Conservation (phyloP, 2,797 vertebrate species). For the Chiloscyllium punctatum region DNA sequence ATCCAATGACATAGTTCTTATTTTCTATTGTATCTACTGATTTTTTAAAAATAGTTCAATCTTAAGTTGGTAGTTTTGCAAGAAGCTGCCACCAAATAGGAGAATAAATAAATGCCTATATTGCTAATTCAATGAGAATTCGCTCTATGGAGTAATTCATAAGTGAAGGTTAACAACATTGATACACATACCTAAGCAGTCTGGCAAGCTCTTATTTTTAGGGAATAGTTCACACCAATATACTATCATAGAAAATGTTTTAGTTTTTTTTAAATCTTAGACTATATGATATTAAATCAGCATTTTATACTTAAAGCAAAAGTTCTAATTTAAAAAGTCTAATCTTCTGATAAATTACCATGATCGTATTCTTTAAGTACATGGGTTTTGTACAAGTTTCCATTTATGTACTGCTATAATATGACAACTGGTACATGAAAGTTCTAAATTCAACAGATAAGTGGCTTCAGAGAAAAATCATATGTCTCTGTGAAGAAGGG, state of each 20-base stretch:
- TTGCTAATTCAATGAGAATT: background rate
- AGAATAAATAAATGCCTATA: background rate
- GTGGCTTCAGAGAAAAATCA: background rate
- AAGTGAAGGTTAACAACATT: background rate
- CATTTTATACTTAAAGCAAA: background rate
- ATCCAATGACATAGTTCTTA: background rate
- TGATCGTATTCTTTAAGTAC: background rate
- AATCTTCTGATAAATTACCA: background rate
- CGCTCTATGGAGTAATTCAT: background rate
- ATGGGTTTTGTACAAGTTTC: background rate
- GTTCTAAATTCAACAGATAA: background rate
- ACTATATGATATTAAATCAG: background rate
- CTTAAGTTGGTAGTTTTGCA: background rate
- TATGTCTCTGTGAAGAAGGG: background rate
- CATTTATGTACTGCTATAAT: background rate
- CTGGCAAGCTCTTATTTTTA: background rate
- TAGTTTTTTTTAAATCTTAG: background rate
- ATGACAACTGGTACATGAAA: background rate
- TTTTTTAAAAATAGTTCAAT: background rate
- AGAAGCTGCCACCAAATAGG: background rate
- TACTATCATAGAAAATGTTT: background rate
- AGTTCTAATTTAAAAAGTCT: background rate
- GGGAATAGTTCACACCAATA: background rate
- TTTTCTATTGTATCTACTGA: background rate
- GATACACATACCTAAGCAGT: background rate